Evolutionary conservation across 2,888 invertebrate species (phyloP).

Genomic region (Notocelia uddmanniana): DNA sequence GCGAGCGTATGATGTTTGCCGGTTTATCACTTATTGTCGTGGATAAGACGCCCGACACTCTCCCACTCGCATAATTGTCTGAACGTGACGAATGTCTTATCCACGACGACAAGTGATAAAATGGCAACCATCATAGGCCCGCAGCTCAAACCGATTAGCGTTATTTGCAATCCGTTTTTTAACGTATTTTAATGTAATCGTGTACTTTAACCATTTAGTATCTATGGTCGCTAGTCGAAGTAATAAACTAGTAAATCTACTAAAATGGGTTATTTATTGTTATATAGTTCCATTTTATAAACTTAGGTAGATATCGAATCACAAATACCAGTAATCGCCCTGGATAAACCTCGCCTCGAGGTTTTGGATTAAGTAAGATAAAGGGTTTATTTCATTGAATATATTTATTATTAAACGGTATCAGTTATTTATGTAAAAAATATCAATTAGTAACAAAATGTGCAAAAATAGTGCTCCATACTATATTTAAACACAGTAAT

Average conservation of each 20-base stretch:
- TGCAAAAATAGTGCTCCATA: conserved; percentile 34
- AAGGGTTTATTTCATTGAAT: neutral
- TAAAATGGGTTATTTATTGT: neutral
- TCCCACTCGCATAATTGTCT: too few relatives aligned
- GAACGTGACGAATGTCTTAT: too few relatives aligned
- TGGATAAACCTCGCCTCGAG: neutral
- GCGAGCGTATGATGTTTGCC: too few relatives aligned
- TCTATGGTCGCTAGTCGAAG: neutral
- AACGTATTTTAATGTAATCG: too few relatives aligned
- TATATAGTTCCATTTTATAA: neutral
- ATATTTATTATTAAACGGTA: neutral
- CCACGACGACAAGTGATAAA: too few relatives aligned
- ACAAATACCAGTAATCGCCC: neutral
- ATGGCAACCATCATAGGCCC: too few relatives aligned
- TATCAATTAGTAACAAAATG: neutral
- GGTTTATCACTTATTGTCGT: too few relatives aligned
- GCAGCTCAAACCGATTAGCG: too few relatives aligned
- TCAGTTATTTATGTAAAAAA: conserved; percentile 2
- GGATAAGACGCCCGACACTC: too few relatives aligned
- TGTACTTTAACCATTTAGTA: neutral
- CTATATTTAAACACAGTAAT: conserved; percentile 27
- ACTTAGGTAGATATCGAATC: neutral
- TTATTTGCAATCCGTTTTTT: too few relatives aligned
- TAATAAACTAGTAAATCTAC: neutral
- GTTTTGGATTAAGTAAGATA: neutral